phyloP scores from a whole-genome alignment of 2,113 vertebrate species.

The Elanoides forficatus region DNA sequence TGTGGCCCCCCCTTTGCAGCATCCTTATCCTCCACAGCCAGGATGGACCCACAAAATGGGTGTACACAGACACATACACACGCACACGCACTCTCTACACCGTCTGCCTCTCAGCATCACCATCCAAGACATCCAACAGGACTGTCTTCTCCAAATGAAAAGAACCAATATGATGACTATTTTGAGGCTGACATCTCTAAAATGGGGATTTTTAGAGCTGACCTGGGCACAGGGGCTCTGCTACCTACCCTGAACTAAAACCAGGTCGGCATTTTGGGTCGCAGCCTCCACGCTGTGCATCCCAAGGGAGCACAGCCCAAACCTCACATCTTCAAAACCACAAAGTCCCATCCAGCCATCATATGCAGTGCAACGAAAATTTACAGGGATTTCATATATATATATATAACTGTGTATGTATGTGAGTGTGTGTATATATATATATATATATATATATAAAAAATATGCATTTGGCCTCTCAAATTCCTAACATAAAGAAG shows the following conservation, averaged over 20 bases:
- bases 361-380: not conserved
- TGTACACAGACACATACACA: no score
- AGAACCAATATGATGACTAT: rapidly evolving
- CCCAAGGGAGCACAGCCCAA: not conserved
- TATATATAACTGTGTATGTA: not conserved
- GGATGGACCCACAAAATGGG: not conserved
- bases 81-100: not conserved
- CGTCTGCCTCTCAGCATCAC: not conserved
- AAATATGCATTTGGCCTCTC: not conserved
- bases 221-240: rapidly evolving
- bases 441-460: not conserved
- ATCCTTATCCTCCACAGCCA: not conserved
- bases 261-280: rapidly evolving
- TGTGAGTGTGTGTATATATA: not conserved
- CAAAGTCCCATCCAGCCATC: not conserved
- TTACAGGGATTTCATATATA: not conserved
- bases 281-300: rapidly evolving
- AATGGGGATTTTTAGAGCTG: not conserved
- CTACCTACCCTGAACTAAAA: not conserved
- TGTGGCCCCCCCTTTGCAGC: not conserved
- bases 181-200: not conserved
- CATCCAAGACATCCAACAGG: not conserved
- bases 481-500: not conserved
- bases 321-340: not conserved
- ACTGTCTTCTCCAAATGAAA: not conserved